Base-by-base conservation (phyloP, 37 sponge, comb jelly and placozoan genomes). In the Trichoplax adhaerens region DNA sequence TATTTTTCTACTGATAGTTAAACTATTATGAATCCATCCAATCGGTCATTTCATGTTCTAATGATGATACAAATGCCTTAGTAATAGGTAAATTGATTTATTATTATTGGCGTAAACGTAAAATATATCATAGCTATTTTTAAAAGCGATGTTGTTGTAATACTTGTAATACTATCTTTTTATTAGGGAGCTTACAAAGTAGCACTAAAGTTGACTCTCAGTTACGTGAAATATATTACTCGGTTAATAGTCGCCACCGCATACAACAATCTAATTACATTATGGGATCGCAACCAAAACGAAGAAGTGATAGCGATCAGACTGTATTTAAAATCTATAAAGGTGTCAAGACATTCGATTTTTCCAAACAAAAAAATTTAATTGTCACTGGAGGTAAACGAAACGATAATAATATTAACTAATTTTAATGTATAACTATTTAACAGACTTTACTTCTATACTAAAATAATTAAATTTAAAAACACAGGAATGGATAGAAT, bases 381-480 rank as follows among this genome's bases (percentile, higher is more conserved):
- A 5, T 94, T 54, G 95, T 83, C 48, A 94, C 95, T 5, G 95
- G 95, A 62, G 87, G 95, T 1, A 71, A 52, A 50, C 7, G 12
- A 52, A 29, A 70, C 59, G 10, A 6, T 73, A 64, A 12, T 64
- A 5, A 63, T 64, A 12, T 50, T 47, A 64, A 7, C 74, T 5
- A 48, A 51, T 4, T 12, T 12, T 64, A 50, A 62, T 73, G 53
- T 64, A 10, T 50, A 50, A 48, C 74, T 73, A 50, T 50, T 50
- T 73, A 12, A 50, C 46, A 8, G 4, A 8, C 64, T 73, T 50
- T 12, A 52, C 5, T 64, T 73, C 64, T 4, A 62, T 2, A 62
- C 57, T 66, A 72, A 72, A 12, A 12, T 60, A 12, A 60, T 60
- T 60, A 12, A 12, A 60, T 10, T 60, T 60, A 12, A 12, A 12